Conservation (phyloP, 2,113 vertebrate species). For the Heloderma charlesbogerti region DNA sequence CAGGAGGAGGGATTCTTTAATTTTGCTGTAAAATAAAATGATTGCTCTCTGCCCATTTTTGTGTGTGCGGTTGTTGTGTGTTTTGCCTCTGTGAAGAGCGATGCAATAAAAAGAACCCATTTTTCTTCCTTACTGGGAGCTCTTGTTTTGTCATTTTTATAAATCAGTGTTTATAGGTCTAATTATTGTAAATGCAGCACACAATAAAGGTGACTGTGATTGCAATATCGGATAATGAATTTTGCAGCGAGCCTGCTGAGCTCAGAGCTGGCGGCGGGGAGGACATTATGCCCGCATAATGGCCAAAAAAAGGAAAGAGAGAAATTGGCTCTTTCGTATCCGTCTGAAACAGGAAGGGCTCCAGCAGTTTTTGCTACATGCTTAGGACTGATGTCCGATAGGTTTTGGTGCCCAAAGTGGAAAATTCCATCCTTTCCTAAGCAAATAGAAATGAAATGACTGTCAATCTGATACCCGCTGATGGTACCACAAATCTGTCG, state of each 20-base stretch:
- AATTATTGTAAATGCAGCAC: constrained; percentile 78
- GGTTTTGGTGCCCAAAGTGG: not conserved
- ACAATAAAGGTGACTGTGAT: constrained; percentile 75
- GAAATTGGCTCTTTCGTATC: constrained; percentile 57
- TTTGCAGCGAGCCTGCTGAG: constrained; percentile 75
- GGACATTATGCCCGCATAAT: constrained; percentile 74
- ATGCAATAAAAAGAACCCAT: constrained; percentile 59
- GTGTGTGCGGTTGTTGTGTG: constrained; percentile 1
- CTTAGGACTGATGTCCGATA: not conserved
- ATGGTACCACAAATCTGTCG: not conserved
- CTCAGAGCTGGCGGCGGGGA: constrained; percentile 72
- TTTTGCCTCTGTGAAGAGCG: constrained; percentile 50
- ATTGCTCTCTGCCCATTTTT: constrained; percentile 42
- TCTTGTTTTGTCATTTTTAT: constrained; percentile 77
- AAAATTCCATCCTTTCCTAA: not conserved
- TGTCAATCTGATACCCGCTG: not conserved
- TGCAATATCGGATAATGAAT: constrained; percentile 77
- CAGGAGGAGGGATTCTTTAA: constrained; percentile 23
- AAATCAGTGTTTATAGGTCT: constrained; percentile 78
- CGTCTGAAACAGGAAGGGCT: constrained; percentile 45
- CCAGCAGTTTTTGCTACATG: constrained; percentile 27
- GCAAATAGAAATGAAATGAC: not conserved
- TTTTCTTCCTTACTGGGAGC: constrained; percentile 69
- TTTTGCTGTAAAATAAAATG: constrained; percentile 18
- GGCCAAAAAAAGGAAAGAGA: constrained; percentile 48